Base-by-base conservation (phyloP, 2,113 vertebrate genomes). In the Hoplias malabaricus region DNA sequence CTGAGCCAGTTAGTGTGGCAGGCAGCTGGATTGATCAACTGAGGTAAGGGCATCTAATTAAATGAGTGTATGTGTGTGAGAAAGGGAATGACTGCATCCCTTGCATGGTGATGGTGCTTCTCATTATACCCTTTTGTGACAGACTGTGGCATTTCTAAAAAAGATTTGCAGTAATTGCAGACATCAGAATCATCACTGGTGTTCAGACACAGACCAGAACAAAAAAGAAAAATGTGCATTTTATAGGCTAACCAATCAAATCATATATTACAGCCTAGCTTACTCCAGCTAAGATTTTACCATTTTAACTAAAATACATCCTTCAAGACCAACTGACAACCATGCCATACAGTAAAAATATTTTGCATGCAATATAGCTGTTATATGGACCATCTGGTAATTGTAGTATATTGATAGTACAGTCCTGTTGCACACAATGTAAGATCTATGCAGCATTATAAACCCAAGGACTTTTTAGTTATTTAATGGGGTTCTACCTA, bases 71-170 rank as follows among this genome's bases (percentile, higher is more conserved):
- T 21, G 62, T 23, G 34, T 36, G 34, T 38, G 62, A 65, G 34
- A 21, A 12, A 21, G 62, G 40, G 36, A 40, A 36, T 4, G 31
- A 63, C 31, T 10, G 7, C 9, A n/a, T 10, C 19, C 11, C 43
- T 19, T 34, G 21, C 13, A 69, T n/a, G 27, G 27, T 14, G 46
- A 40, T 29, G 27, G 12, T 27, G 50, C 33, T 5, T 62, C 31
- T 78, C n/a, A 77, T 69, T 78, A 70, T 62, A 78, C 13, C 56
- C 56, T 70, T 63, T 16, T 70, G 9, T 29, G 43, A 78, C 40
- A 62, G 67, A 70, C 50, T 62, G 31, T 68, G n/a, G 56, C 46
- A 71, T 50, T 40, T 46, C 21, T 33, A 48, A 69, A 38, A 61
- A 10, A 78, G 14, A 62, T 53, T 38, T 31, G 50, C 31, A 78